Percentiles rank a stretch among this genome's conserved stretches.
phyloP scores from a whole-genome alignment of 2,113 vertebrate species.

The Megaleporinus macrocephalus region DNA sequence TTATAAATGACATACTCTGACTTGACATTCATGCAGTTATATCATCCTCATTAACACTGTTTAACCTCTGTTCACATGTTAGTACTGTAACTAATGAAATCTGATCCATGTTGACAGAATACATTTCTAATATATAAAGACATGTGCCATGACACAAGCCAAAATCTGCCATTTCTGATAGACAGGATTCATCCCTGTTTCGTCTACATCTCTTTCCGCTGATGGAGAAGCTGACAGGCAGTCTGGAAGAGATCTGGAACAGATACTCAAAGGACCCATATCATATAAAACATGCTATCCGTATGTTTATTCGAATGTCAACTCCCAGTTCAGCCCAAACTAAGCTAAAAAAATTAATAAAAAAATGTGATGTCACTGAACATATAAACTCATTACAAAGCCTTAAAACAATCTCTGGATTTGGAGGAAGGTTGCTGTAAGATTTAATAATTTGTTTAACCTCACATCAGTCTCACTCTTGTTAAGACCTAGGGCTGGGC shows the following conservation, averaged over 20 bases:
- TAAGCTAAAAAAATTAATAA: too few species aligned
- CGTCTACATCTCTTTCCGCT: neutral
- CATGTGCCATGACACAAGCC: neutral
- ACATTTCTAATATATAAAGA: neutral
- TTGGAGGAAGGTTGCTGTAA: too few species aligned
- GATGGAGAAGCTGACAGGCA: neutral
- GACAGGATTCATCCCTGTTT: neutral
- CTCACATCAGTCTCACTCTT: too few species aligned
- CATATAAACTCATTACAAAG: too few species aligned
- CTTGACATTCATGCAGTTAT: neutral
- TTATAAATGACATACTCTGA: neutral
- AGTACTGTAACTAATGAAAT: conserved; percentile 8
- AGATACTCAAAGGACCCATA: too few species aligned
- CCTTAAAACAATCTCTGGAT: too few species aligned
- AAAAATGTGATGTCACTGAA: too few species aligned
- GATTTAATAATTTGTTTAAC: too few species aligned
- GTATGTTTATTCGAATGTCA: too few species aligned
- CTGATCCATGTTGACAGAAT: neutral
- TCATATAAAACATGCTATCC: too few species aligned
- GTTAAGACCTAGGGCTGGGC: too few species aligned
- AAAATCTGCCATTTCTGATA: neutral
- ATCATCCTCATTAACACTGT: neutral
- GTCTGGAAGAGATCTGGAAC: neutral
- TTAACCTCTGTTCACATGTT: conserved; percentile 4
- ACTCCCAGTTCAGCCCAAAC: too few species aligned